These are phyloP conservation scores for Erynnis tages DNA, from an alignment of 2,888 invertebrate genomes.

Conservation along the genomic window DNA sequence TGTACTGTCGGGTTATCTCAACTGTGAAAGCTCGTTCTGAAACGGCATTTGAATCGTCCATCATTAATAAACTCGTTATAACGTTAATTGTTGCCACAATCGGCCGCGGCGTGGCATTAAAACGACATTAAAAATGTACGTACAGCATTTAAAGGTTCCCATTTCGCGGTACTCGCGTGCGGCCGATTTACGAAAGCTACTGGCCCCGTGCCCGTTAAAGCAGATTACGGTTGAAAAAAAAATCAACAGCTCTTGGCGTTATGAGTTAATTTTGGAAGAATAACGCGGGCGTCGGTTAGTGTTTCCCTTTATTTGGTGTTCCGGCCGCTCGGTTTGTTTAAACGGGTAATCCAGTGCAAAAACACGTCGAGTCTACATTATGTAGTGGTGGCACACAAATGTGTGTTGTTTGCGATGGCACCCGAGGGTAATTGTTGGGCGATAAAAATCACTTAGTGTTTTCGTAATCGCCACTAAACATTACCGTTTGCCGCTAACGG, in stretches of 20 bases:
- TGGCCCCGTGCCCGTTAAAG: slow-evolving; percentile 78
- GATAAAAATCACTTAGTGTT: slow-evolving; percentile 74
- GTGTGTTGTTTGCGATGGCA: slow-evolving; percentile 61
- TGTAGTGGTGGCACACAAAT: slow-evolving; percentile 60
- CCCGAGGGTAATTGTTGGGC: slow-evolving; percentile 63
- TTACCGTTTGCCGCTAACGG: slow-evolving; percentile 49
- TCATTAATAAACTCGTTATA: slow-evolving; percentile 71
- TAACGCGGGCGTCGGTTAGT: slow-evolving; percentile 72
- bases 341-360: slow-evolving; percentile 74
- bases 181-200: slow-evolving; percentile 73
- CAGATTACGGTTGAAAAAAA: slow-evolving; percentile 75
- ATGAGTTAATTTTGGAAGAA: slow-evolving; percentile 81
- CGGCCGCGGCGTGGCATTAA: slow-evolving; percentile 67
- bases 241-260: slow-evolving; percentile 75
- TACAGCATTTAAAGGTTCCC: slow-evolving; percentile 76
- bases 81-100: slow-evolving; percentile 74
- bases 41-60: slow-evolving; percentile 45
- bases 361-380: slow-evolving; percentile 61
- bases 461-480: slow-evolving; percentile 55
- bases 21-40: slow-evolving; percentile 41
- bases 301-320: slow-evolving; percentile 76
- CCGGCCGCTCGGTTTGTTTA: slow-evolving; percentile 72
- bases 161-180: slow-evolving; percentile 71
- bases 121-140: slow-evolving; percentile 76
- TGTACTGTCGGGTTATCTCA: slow-evolving; percentile 36